Evolutionary conservation across 1,140 invertebrate genomes (phyloP).

Genomic region (Temnothorax longispinosus): DNA sequence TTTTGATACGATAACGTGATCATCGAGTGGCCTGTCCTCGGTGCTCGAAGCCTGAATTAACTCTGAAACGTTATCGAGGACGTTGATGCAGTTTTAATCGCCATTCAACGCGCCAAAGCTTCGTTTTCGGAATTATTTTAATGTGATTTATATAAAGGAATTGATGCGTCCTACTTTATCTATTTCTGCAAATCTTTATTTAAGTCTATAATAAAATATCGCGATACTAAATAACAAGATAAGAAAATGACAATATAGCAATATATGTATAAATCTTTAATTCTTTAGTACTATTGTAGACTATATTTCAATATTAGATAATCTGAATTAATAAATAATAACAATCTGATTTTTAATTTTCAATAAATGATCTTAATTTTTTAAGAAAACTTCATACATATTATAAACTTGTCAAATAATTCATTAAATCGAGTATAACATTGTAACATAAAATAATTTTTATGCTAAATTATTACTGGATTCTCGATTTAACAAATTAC

Average conservation of each 20-base stretch:
- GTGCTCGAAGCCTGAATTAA: conserved; percentile 27
- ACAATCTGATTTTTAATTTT: neutral
- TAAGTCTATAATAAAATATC: neutral
- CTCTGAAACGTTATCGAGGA: conserved; percentile 30
- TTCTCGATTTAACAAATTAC: no score
- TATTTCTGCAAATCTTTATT: conserved; percentile 3
- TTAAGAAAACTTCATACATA: neutral
- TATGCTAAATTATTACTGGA: no score
- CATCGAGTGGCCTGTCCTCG: neutral
- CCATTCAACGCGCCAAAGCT: neutral
- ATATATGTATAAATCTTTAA: neutral
- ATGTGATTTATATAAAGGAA: conserved; percentile 4
- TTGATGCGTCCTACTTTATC: neutral
- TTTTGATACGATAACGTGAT: conserved; percentile 45
- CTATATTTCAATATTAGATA: neutral
- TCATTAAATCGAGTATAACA: neutral
- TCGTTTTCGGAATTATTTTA: neutral
- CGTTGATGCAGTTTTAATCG: conserved; percentile 29
- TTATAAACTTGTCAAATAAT: neutral
- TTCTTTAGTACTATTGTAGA: neutral
- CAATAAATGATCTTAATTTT: neutral
- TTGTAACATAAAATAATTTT: neutral
- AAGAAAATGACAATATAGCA: neutral
- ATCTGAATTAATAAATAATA: neutral
- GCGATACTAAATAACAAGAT: neutral